These are phyloP conservation scores for Diarsia rubi DNA, from an alignment of 2,888 invertebrate species.

Conservation along the genomic window DNA sequence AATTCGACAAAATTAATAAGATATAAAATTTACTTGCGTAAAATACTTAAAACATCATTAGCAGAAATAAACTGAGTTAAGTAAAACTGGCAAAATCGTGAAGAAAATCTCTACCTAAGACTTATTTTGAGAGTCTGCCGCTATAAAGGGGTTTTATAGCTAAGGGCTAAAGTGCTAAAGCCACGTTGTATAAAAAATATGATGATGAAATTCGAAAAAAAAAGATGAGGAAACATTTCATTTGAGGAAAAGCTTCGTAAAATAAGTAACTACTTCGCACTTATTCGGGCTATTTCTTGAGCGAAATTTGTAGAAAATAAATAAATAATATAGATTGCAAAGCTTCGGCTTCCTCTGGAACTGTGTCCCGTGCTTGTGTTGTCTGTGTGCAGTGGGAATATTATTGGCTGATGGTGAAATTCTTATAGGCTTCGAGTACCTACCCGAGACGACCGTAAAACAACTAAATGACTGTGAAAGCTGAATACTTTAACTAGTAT, in stretches of 20 bases:
- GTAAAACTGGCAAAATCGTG: neutral
- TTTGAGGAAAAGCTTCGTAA: neutral
- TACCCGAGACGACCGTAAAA: neutral
- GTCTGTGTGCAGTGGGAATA: no score
- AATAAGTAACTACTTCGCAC: neutral
- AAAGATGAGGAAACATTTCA: neutral
- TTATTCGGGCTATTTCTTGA: neutral
- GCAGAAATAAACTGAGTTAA: neutral
- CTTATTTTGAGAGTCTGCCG: neutral
- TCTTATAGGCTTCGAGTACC: no score
- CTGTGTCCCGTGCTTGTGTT: no score
- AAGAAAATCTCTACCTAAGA: neutral
- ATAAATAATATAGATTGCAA: neutral
- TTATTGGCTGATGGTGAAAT: no score
- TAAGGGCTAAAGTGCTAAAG: neutral
- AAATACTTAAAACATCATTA: neutral
- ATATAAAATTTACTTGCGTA: neutral
- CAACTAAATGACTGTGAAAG: neutral
- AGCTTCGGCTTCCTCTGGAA: no score
- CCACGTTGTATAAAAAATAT: constrained; percentile 18
- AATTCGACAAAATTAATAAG: neutral
- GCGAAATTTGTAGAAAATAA: neutral
- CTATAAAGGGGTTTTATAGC: constrained; percentile 41
- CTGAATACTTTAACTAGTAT: neutral
- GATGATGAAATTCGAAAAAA: constrained; percentile 26